Base-by-base conservation (phyloP, 2,797 vertebrate species). In the Austrolebias charrua region DNA sequence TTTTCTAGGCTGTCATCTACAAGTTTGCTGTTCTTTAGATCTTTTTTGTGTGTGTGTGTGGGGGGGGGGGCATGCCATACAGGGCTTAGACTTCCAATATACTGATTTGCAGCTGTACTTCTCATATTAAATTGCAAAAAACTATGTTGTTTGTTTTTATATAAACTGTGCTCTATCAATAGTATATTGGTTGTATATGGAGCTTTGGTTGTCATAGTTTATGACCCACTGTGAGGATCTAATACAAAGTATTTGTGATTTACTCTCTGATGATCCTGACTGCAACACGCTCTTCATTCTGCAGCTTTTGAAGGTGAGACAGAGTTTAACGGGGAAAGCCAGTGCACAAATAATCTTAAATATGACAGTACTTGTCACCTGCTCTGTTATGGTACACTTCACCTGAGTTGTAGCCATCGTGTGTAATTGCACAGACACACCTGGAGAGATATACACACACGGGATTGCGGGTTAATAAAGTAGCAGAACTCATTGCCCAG, bases 381-480 rank as follows among this genome's bases (percentile, higher is more conserved):
- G 77, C 80, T 80, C 63, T 64, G 69, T 79, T 76, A 80, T 35
- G 19, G 48, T 76, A 74, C 78, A 69, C 73, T 80, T 66, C 67
- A 54, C 50, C 70, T 70, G 78, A 85, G 68, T 73, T 86, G 80
- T 84, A 62, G 60, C 63, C 19, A 63, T 55, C 66, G 63, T 71
- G 70, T 82, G 54, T 75, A 66, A 75, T 66, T 65, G 71, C 61
- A 68, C 33, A 58, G 3, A 75, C 45, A 43, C 71, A 71, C 55
- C 53, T 44, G 59, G 14, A 45, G 44, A 67, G 20, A 58, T 24
- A 65, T 44, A 65, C 31, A 60, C 16, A 53, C n/a, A 53, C 56
- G 64, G 9, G 45, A 45, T 54, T 54, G 75, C n/a, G 50, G 59
- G 61, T 75, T 85, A 88, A 89, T 87, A 88, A 86, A 87, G 79